These are phyloP conservation scores for Hemithea aestivaria DNA, from an alignment of 2,888 invertebrate species.

Conservation along the genomic window DNA sequence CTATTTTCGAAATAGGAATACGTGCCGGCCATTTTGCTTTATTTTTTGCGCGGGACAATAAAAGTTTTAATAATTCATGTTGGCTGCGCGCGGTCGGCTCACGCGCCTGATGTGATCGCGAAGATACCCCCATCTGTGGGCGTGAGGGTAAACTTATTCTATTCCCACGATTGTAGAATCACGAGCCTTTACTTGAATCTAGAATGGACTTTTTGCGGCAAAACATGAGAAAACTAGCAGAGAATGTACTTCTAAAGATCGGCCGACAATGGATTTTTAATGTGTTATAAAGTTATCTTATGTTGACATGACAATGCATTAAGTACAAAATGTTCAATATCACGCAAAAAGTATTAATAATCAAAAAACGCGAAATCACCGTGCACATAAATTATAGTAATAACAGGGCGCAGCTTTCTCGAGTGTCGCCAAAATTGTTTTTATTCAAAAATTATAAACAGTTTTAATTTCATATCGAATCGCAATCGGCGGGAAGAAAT, in stretches of 20 bases:
- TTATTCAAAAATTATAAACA: conserved; percentile 19
- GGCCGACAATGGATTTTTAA: no score
- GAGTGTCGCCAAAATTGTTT: conserved; percentile 19
- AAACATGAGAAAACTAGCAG: conserved; percentile 6
- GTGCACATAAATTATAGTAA: conserved; percentile 15
- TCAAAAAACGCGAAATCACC: neutral
- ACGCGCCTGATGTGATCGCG: conserved; percentile 61
- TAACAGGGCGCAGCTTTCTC: conserved; percentile 10
- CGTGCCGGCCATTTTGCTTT: conserved; percentile 48
- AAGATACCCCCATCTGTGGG: conserved; percentile 43
- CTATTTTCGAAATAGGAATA: conserved; percentile 72
- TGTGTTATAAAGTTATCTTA: no score
- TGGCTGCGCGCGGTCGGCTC: conserved; percentile 54
- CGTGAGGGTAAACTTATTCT: conserved; percentile 55
- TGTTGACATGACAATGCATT: no score
- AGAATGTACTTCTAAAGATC: no score
- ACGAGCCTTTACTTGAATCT: conserved; percentile 56
- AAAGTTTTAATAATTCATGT: conserved; percentile 76
- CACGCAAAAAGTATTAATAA: no score
- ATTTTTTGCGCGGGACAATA: conserved; percentile 69
- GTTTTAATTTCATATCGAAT: conserved; percentile 28
- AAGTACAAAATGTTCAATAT: no score
- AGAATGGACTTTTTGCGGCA: conserved; percentile 19
- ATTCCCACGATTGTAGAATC: conserved; percentile 72
- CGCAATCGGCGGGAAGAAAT: conserved; percentile 36